phyloP scores from a whole-genome alignment of 2,888 invertebrate species.

The Pimpla rufipes region DNA sequence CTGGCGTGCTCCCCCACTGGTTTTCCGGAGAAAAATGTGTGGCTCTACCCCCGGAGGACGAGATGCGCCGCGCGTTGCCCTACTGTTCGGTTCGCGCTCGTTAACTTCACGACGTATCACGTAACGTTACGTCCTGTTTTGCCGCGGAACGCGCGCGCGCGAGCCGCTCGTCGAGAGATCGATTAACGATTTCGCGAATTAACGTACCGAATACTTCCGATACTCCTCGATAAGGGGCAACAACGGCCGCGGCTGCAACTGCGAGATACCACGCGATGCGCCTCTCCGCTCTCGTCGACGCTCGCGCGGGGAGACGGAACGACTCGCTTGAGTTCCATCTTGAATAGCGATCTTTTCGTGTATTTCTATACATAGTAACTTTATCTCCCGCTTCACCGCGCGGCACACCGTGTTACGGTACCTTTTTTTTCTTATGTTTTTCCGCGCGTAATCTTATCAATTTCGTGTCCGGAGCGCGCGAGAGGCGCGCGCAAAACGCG shows the following conservation, averaged over 20 bases:
- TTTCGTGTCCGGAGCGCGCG: slow-evolving; percentile 36
- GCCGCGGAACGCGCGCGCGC: no score
- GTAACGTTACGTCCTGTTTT: slow-evolving; percentile 28
- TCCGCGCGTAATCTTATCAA: slow-evolving; percentile 24
- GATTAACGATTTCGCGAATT: slow-evolving; percentile 52
- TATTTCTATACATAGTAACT: slow-evolving; percentile 7
- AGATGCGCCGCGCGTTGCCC: slow-evolving; percentile 17
- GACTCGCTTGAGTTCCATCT: slow-evolving; percentile 21
- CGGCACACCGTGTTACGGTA: not conserved
- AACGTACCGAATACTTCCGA: slow-evolving; percentile 48
- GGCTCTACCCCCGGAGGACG: slow-evolving; percentile 28
- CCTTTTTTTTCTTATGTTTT: not conserved
- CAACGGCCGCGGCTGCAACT: slow-evolving; percentile 11
- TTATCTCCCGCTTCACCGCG: slow-evolving; percentile 16
- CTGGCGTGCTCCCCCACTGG: not conserved
- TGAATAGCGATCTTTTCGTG: slow-evolving; percentile 31
- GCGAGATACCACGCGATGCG: slow-evolving; percentile 31
- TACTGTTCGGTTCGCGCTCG: slow-evolving; percentile 39
- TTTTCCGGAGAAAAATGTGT: slow-evolving; percentile 47
- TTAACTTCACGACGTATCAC: slow-evolving; percentile 36
- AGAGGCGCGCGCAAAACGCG: slow-evolving; percentile 24
- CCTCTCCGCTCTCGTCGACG: not conserved
- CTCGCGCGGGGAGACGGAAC: not conserved
- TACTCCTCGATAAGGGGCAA: slow-evolving; percentile 28
- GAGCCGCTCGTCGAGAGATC: slow-evolving; percentile 34